Percentiles rank a stretch among this genome's conserved stretches.
These are phyloP conservation scores for Arvicanthis niloticus DNA, from an alignment of 2,113 vertebrate genomes.

Conservation along the genomic window DNA sequence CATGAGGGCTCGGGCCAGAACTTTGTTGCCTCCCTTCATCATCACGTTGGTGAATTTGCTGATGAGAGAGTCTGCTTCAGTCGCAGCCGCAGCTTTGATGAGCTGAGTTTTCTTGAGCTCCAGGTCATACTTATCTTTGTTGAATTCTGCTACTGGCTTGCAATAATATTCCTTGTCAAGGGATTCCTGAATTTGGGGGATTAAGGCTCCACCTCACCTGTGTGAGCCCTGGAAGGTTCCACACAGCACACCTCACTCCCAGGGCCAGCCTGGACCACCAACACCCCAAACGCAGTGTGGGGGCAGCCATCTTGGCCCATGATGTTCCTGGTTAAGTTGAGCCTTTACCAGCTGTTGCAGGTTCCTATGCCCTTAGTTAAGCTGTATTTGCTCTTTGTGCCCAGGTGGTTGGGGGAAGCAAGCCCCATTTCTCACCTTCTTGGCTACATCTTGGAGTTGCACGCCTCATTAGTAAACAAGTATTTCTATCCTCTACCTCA, in stretches of 20 bases:
- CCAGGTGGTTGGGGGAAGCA: neutral
- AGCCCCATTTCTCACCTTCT: slow-evolving; percentile 11
- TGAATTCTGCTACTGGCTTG: slow-evolving; percentile 86
- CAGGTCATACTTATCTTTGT: slow-evolving; percentile 85
- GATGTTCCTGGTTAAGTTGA: slow-evolving; percentile 24
- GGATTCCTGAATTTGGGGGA: slow-evolving; percentile 91
- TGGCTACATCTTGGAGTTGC: neutral
- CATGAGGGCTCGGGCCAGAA: slow-evolving; percentile 93
- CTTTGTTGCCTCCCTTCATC: slow-evolving; percentile 94
- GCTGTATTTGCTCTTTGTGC: slow-evolving; percentile 18
- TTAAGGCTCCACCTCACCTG: slow-evolving; percentile 94
- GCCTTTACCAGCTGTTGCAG: slow-evolving; percentile 63
- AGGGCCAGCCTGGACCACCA: neutral
- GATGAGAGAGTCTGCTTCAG: slow-evolving; percentile 90
- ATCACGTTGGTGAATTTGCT: slow-evolving; percentile 98
- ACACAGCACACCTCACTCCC: neutral
- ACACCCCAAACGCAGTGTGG: slow-evolving; percentile 7
- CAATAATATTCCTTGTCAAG: slow-evolving; percentile 88
- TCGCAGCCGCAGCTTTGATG: slow-evolving; percentile 91
- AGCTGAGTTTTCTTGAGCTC: slow-evolving; percentile 88
- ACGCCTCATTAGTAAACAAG: neutral
- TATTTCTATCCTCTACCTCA: neutral
- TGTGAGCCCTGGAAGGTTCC: slow-evolving; percentile 84
- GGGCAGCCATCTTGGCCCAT: slow-evolving; percentile 90
- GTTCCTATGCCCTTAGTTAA: slow-evolving; percentile 71